Evolutionary conservation across 1,140 invertebrate genomes (phyloP), one percentile per base, ranked within the genome.

Genomic region (Brachionus rotundiformis): DNA sequence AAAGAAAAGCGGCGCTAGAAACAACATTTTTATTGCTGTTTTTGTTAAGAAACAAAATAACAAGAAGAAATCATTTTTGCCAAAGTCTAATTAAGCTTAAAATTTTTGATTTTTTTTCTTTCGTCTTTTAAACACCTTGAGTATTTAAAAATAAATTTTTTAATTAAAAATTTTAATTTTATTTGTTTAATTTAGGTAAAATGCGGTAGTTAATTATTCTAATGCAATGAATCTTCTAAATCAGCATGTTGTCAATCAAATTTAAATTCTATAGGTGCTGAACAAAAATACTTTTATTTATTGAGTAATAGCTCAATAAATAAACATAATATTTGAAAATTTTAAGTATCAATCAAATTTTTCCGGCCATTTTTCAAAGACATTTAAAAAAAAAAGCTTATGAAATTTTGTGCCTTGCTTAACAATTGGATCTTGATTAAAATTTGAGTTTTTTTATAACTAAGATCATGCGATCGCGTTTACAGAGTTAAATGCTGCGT

Each of bases 121-220:
- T 49, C 47, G 19, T 1, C 47, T 10, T 39, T 39, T 11, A 63
- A 63, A 63, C 25, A 10, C 19, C 27, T 63, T 29, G 29, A 31
- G 23, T n/a, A 63, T 63, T 63, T 63, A 8, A 63, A 29, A 29
- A 63, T 63, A 19, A n/a, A 19, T 54, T 25, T 33, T 63, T 63
- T 5, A 31, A 63, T 11, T 29, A 63, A 63, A 63, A 63, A 29
- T 29, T 63, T 63, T 4, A 2, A 27, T 63, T 63, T 63, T n/a
- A 29, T 16, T 63, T 63, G 25, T 63, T 27, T 63, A 63, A 63
- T 63, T 63, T 63, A 63, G 61, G 61, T 63, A 63, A 63, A 63
- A 63, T 33, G 29, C 61, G 61, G 61, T 33, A 63, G 61, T 63
- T 31, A 63, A 29, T 63, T 63, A 29, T 33, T 29, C 61, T 63